Evolutionary conservation across 2,113 vertebrate genomes (phyloP), one percentile per base, ranked within the genome.

Genomic region (Serilophus lunatus): DNA sequence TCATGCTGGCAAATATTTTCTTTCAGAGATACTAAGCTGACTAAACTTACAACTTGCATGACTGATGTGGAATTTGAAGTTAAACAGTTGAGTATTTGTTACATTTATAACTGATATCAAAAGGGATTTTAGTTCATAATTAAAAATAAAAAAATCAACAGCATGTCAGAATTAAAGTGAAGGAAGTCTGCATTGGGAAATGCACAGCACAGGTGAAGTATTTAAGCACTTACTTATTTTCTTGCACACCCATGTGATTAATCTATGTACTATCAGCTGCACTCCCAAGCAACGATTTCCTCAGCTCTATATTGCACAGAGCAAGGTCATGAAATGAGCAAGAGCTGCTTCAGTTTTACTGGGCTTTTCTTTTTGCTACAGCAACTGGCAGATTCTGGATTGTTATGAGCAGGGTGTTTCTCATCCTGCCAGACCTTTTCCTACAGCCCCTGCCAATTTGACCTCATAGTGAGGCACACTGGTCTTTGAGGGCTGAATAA

Each of bases 11-110:
- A 94, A 92, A 95, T 95, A 95, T 92, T 96, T 97, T 91, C 93
- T 95, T 95, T 88, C 65, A 53, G 93, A 89, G 87, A 82, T 95
- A 93, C 51, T 89, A 82, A 86, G 85, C 89, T 96, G 91, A 89
- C 93, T 92, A 60, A 94, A 90, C 68, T 88, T 91, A 85, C 82
- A 90, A 71, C 65, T 89, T 85, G 45, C 59, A 51, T 22, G 82
- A 87, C 36, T 50, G 89, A 93, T 82, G 68, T 16, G 82, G 40
- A 92, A 94, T 93, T 77, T 75, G 80, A 95, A 92, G 72, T 88
- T 70, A 95, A 95, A 80, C 65, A 85, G 80, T 63, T 82, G 88
- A 33, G 24, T 91, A 61, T 88, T 90, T 87, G 47, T 79, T 87
- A 33, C 84, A 74, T 88, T 92, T 87, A 69, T 69, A 94, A 89